Percentiles rank a stretch among this genome's conserved stretches.
phyloP scores from a whole-genome alignment of 2,113 vertebrate species.

The Willisornis vidua region DNA sequence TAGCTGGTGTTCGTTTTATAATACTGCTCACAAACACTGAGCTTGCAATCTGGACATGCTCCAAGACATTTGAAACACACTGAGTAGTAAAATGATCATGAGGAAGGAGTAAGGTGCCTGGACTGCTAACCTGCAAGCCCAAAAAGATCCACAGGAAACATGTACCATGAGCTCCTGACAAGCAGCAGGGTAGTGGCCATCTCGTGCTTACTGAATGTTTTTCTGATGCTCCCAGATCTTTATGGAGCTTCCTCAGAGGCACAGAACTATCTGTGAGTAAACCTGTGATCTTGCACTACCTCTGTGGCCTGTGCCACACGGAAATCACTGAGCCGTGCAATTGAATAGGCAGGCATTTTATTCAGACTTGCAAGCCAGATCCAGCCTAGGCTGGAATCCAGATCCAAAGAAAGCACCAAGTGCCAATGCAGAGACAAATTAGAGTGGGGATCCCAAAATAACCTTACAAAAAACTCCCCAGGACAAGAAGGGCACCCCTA shows the following conservation, averaged over 20 bases:
- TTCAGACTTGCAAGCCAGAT: background rate
- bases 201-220: background rate
- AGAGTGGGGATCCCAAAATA: background rate
- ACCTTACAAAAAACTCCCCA: background rate
- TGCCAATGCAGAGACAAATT: background rate
- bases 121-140: background rate
- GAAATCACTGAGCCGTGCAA: background rate
- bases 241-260: background rate
- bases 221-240: background rate
- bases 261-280: background rate
- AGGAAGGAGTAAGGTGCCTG: background rate
- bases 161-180: background rate
- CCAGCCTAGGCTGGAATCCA: background rate
- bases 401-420: background rate
- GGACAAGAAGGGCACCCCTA: background rate
- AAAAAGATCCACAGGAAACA: background rate
- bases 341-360: background rate
- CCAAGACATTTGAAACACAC: background rate
- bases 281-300: background rate
- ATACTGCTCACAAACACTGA: background rate
- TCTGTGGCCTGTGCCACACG: background rate
- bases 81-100: background rate
- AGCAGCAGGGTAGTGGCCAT: background rate
- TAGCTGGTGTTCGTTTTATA: background rate
- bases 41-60: background rate